Evolutionary conservation across 2,797 vertebrate species (phyloP).

Genomic region (Silurus lanzhouensis): DNA sequence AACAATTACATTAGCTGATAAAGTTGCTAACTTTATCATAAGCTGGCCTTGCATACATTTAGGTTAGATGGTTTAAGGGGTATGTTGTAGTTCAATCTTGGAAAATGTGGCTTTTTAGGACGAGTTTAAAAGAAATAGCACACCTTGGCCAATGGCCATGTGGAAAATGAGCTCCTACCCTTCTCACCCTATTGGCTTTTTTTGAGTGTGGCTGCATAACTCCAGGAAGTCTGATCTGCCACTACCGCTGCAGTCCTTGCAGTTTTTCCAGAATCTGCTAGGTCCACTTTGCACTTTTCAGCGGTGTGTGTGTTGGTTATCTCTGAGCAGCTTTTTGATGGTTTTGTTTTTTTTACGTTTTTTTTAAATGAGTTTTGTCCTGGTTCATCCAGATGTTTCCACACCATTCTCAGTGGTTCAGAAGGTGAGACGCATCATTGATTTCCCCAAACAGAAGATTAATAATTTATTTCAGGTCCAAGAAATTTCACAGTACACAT

Average conservation of each 20-base stretch:
- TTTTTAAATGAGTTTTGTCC: neutral
- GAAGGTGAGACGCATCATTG: too few relatives aligned
- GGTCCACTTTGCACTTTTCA: neutral
- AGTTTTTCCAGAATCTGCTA: neutral
- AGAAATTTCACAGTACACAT: neutral
- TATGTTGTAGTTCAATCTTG: neutral
- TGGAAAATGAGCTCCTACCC: neutral
- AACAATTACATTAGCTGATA: neutral
- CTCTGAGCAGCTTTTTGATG: neutral
- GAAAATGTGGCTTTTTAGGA: neutral
- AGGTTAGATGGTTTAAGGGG: neutral
- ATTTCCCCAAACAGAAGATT: neutral
- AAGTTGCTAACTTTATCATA: neutral
- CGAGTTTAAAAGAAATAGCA: neutral
- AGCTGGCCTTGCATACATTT: neutral
- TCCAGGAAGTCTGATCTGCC: neutral
- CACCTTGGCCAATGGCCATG: neutral
- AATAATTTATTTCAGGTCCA: neutral
- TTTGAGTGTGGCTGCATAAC: neutral
- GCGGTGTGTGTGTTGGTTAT: neutral
- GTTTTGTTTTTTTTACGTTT: neutral
- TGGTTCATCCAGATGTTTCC: neutral
- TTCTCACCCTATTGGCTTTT: neutral
- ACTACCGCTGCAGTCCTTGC: neutral
- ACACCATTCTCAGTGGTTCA: neutral